Percentiles rank a stretch among this genome's conserved stretches.
Evolutionary conservation across 2,888 invertebrate genomes (phyloP).

Genomic region (Muschampia staudingeri): DNA sequence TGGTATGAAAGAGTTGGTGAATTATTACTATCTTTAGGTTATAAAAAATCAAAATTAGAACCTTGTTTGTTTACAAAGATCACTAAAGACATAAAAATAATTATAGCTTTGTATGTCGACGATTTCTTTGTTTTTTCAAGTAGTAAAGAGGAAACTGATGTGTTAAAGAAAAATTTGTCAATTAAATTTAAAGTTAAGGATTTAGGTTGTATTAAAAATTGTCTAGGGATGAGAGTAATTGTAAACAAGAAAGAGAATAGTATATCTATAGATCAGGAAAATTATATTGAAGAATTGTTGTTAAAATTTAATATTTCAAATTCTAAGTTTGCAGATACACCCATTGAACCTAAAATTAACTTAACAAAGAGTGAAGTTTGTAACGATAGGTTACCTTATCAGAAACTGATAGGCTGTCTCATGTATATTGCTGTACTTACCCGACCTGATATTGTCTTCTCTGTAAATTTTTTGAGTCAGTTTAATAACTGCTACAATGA

Average conservation of each 20-base stretch:
- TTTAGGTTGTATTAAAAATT: conserved; percentile 18
- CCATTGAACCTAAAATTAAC: neutral
- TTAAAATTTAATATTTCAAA: neutral
- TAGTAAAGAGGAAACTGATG: conserved; percentile 36
- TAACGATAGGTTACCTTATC: neutral
- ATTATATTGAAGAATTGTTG: neutral
- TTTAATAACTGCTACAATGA: conserved; percentile 25
- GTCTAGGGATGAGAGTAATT: neutral
- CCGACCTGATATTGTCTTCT: neutral
- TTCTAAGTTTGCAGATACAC: neutral
- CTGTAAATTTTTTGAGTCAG: conserved; percentile 13
- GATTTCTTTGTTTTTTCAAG: conserved; percentile 55
- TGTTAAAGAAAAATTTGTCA: conserved; percentile 32
- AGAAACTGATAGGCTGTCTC: neutral
- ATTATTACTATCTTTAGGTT: neutral
- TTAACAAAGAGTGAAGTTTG: neutral
- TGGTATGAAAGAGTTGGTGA: neutral
- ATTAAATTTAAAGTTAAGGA: conserved; percentile 51
- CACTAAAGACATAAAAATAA: conserved; percentile 36
- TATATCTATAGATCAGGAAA: neutral
- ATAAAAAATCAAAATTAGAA: neutral
- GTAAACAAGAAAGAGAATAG: neutral
- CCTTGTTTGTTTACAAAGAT: conserved; percentile 42
- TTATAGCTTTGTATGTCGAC: conserved; percentile 40
- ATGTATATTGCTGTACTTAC: conserved; percentile 10